Conservation (phyloP, 2,888 invertebrate species). For the Biston stratarius region DNA sequence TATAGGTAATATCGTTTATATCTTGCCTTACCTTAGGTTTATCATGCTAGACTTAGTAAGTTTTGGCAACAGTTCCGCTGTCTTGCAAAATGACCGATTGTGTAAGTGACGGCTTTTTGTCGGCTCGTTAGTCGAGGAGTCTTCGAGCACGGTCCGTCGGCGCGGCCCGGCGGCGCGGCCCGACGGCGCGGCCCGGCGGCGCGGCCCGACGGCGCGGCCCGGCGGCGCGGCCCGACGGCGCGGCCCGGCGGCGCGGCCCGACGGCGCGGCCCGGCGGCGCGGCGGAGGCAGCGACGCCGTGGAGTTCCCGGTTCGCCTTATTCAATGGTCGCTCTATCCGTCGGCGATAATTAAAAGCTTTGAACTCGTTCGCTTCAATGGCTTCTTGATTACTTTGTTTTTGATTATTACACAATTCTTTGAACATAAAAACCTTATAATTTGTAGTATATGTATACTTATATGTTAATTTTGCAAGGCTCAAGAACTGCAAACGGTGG, state of each 20-base stretch:
- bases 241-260: too few relatives aligned
- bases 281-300: too few relatives aligned
- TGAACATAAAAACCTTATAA: neutral
- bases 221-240: too few relatives aligned
- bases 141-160: neutral
- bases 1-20: too few relatives aligned
- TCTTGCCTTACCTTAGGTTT: too few relatives aligned
- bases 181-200: neutral
- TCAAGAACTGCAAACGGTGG: slow-evolving; percentile 73
- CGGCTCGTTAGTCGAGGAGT: slow-evolving; percentile 7
- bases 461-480: slow-evolving; percentile 51
- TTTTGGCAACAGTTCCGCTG: neutral
- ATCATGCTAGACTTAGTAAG: neutral
- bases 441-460: too few relatives aligned
- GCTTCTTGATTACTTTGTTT: slow-evolving; percentile 21
- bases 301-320: neutral
- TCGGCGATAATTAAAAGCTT: slow-evolving; percentile 18
- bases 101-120: slow-evolving; percentile 6
- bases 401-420: slow-evolving; percentile 1
- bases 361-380: slow-evolving; percentile 18
- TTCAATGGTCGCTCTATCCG: neutral
- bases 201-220: too few relatives aligned
- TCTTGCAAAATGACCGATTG: slow-evolving; percentile 9
- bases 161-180: too few relatives aligned
- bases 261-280: too few relatives aligned